These are phyloP conservation scores for Sebastes vulpes DNA, from an alignment of 2,797 vertebrate species.

Conservation along the genomic window DNA sequence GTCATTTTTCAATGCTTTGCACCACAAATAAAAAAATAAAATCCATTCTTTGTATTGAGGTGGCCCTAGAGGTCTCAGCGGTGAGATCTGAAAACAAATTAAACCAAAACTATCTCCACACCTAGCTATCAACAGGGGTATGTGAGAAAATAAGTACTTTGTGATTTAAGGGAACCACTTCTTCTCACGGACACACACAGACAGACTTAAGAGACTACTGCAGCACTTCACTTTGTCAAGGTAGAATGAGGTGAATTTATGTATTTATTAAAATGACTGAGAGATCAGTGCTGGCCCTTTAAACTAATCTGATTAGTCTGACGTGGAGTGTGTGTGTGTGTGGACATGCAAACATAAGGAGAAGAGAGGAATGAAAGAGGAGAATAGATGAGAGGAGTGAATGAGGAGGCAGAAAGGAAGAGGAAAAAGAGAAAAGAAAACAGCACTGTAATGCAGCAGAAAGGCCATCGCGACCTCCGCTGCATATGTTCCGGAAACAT, in stretches of 20 bases:
- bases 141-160: not conserved
- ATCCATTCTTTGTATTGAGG: not conserved
- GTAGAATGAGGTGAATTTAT: not conserved
- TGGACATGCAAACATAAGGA: not conserved
- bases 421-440: not conserved
- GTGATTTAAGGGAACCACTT: not conserved
- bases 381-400: not conserved
- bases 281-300: not conserved
- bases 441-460: not conserved
- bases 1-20: not conserved
- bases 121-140: not conserved
- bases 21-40: not conserved
- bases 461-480: not conserved
- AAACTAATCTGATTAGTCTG: constrained; percentile 21
- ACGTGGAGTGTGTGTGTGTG: not conserved
- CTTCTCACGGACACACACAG: not conserved
- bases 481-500: constrained; percentile 12
- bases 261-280: constrained; percentile 1
- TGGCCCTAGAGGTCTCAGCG: not conserved
- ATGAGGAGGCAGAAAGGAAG: not conserved
- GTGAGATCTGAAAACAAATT: not conserved
- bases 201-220: not conserved
- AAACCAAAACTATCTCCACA: not conserved
- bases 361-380: not conserved
- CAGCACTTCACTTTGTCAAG: not conserved